phyloP scores from a whole-genome alignment of 1,140 invertebrate genomes.

The Psilanteris sp. region DNA sequence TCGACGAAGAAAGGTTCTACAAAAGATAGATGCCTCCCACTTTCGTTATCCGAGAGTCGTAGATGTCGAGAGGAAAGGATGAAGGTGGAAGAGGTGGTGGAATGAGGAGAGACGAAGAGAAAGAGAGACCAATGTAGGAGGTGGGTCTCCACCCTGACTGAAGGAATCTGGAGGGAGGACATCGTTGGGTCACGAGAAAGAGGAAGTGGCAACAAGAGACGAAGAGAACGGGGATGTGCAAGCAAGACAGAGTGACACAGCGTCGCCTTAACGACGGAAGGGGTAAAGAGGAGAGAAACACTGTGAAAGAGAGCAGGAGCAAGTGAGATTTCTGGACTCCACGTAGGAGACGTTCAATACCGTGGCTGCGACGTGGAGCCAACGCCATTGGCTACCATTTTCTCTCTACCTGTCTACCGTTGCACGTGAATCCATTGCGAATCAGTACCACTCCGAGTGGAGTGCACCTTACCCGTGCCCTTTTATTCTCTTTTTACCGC shows the following conservation, averaged over 20 bases:
- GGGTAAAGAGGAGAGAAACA: slow-evolving; percentile 60
- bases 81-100: slow-evolving; percentile 33
- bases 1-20: slow-evolving; percentile 44
- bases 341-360: slow-evolving; percentile 75
- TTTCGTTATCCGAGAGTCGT: slow-evolving; percentile 54
- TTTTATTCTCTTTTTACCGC: slow-evolving; percentile 51
- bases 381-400: slow-evolving; percentile 76
- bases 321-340: slow-evolving; percentile 68
- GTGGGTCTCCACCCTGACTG: slow-evolving; percentile 51
- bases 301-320: slow-evolving; percentile 58
- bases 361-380: slow-evolving; percentile 67
- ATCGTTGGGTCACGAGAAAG: slow-evolving; percentile 54
- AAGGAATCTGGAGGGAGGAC: slow-evolving; percentile 51
- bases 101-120: slow-evolving; percentile 60
- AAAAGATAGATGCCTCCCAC: slow-evolving; percentile 62
- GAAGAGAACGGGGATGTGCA: slow-evolving; percentile 36
- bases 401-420: slow-evolving; percentile 61
- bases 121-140: slow-evolving; percentile 43
- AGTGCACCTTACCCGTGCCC: slow-evolving; percentile 60
- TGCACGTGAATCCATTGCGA: slow-evolving; percentile 56
- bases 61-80: slow-evolving; percentile 59
- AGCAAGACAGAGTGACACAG: slow-evolving; percentile 33
- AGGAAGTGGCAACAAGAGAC: slow-evolving; percentile 51
- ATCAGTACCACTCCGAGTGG: slow-evolving; percentile 42
- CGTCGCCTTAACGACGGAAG: slow-evolving; percentile 34